A percentile compares a stretch with the other conserved stretches of the same genome.
Conservation (phyloP, 1,140 invertebrate genomes). For the Caligus rogercresseyi region DNA sequence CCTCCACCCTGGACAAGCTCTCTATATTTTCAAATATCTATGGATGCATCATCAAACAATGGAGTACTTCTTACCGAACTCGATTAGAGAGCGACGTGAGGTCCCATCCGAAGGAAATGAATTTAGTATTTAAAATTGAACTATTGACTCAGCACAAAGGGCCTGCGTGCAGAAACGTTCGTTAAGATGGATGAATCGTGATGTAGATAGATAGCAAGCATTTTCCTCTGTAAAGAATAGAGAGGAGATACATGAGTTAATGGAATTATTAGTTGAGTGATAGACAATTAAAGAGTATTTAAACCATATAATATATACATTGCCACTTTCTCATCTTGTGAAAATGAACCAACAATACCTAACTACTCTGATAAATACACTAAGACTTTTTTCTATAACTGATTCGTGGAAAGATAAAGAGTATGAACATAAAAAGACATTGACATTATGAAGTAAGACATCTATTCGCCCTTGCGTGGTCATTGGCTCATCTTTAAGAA, state of each 20-base stretch:
- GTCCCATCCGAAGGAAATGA: conserved; percentile 88
- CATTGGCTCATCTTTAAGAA: no score
- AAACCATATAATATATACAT: conserved; percentile 3
- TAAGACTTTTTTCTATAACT: no score
- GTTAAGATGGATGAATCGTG: conserved; percentile 79
- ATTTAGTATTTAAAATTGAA: conserved; percentile 53
- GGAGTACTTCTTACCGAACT: background rate
- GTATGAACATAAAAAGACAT: no score
- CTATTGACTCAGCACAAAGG: conserved; percentile 67
- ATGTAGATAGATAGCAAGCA: conserved; percentile 80
- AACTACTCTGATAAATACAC: no score
- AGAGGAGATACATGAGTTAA: no score
- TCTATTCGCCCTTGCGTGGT: no score
- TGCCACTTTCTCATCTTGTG: conserved; percentile 1
- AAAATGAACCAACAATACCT: no score
- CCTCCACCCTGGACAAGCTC: no score
- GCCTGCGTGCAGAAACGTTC: conserved; percentile 92
- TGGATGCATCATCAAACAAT: no score
- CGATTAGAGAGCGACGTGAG: conserved; percentile 60
- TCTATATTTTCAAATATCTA: no score
- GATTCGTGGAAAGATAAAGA: no score
- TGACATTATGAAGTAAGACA: no score
- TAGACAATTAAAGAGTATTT: conserved; percentile 1
- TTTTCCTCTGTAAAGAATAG: conserved; percentile 54
- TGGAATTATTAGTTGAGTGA: conserved; percentile 20